A percentile compares a stretch with the other conserved stretches of the same genome.
Conservation (phyloP, 2,797 vertebrate genomes). For the Trichosurus vulpecula region DNA sequence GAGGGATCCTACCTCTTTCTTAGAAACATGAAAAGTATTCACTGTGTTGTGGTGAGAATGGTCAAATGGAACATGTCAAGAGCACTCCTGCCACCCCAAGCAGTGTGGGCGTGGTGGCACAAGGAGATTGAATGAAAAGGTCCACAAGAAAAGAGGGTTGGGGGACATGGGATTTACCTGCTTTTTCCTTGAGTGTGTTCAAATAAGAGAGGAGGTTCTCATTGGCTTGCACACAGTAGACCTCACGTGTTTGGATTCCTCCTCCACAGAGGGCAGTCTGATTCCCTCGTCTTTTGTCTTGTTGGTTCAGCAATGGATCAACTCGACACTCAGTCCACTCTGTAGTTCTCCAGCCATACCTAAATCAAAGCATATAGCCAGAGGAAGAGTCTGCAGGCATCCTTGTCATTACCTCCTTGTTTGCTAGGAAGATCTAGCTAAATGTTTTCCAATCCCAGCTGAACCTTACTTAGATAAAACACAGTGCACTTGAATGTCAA, state of each 20-base stretch:
- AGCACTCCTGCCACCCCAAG: background rate
- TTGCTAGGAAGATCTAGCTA: background rate
- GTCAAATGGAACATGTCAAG: background rate
- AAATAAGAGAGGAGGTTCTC: constrained; percentile 90
- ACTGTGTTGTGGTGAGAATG: background rate
- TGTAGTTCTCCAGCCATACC: constrained; percentile 92
- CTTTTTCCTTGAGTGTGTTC: constrained; percentile 88
- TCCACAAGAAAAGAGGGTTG: background rate
- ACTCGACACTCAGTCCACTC: constrained; percentile 96
- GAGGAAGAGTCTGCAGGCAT: background rate
- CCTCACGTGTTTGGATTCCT: constrained; percentile 92
- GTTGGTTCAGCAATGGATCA: constrained; percentile 93
- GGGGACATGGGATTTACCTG: constrained; percentile 85
- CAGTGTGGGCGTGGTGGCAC: no score
- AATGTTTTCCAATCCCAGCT: background rate
- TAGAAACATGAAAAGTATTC: background rate
- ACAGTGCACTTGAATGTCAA: background rate
- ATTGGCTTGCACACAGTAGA: constrained; percentile 92
- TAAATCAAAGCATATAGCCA: constrained; percentile 71
- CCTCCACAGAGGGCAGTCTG: constrained; percentile 95
- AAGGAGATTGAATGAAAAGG: background rate
- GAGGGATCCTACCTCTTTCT: background rate
- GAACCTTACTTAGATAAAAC: background rate
- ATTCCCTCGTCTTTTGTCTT: constrained; percentile 94
- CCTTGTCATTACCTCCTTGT: background rate